phyloP scores from a whole-genome alignment of 2,888 invertebrate genomes.

The Branchellion lobata region DNA sequence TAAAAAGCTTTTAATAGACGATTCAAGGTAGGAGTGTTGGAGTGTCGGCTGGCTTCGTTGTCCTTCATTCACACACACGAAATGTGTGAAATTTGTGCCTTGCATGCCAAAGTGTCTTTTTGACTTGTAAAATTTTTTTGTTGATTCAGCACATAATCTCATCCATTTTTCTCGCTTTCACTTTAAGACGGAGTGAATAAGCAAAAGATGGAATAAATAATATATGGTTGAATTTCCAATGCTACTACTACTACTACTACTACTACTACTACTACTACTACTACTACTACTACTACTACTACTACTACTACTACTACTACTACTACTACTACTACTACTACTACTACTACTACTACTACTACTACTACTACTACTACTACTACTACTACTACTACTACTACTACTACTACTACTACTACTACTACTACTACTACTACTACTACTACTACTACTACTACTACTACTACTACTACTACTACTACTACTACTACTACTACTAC shows the following conservation, averaged over 20 bases:
- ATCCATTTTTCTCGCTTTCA: no score
- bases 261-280: conserved; percentile 27
- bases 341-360: conserved; percentile 25
- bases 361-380: conserved; percentile 29
- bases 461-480: conserved; percentile 20
- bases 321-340: conserved; percentile 32
- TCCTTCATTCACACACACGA: no score
- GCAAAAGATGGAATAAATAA: no score
- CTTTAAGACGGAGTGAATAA: no score
- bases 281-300: conserved; percentile 21
- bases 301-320: conserved; percentile 32
- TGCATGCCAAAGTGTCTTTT: no score
- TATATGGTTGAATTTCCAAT: background rate
- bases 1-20: no score
- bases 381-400: conserved; percentile 9
- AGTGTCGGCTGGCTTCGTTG: no score
- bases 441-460: conserved; percentile 17
- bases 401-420: conserved; percentile 26
- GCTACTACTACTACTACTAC: conserved; percentile 29
- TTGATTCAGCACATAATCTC: no score
- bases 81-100: no score
- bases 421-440: conserved; percentile 7
- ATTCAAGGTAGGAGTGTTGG: no score
- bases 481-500: conserved; percentile 25
- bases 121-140: no score